Conservation (phyloP, 35 echinoderm and acorn worm genomes). For the Hemicentrotus pulcherrimus region DNA sequence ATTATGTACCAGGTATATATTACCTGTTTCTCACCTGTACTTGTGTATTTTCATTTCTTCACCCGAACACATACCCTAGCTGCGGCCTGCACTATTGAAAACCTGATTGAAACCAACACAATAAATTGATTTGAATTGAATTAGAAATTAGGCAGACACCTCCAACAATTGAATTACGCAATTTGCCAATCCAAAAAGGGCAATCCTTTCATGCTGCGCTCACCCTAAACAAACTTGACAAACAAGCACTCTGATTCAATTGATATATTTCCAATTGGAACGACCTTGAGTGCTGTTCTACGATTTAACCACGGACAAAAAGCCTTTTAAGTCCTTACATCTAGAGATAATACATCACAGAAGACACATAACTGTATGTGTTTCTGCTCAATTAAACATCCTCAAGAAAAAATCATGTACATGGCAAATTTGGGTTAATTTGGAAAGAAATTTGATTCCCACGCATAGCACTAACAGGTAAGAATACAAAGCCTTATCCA, state of each 20-base stretch:
- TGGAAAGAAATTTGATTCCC: background rate
- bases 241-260: constrained; percentile 5
- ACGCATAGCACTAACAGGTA: background rate
- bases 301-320: background rate
- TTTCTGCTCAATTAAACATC: background rate
- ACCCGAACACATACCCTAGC: background rate
- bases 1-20: background rate
- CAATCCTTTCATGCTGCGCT: background rate
- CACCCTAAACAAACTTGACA: background rate
- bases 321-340: background rate
- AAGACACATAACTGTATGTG: background rate
- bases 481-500: too few species aligned
- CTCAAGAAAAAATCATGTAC: background rate
- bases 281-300: background rate
- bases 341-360: background rate
- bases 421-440: background rate
- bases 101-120: background rate
- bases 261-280: background rate
- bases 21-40: background rate
- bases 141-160: constrained; percentile 9
- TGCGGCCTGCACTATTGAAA: background rate
- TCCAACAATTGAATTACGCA: background rate
- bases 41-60: background rate
- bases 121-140: background rate
- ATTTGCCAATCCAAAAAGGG: background rate